A percentile compares a stretch with the other conserved stretches of the same genome.
Conservation (phyloP, 2,113 vertebrate species). For the Zosterops borbonicus region DNA sequence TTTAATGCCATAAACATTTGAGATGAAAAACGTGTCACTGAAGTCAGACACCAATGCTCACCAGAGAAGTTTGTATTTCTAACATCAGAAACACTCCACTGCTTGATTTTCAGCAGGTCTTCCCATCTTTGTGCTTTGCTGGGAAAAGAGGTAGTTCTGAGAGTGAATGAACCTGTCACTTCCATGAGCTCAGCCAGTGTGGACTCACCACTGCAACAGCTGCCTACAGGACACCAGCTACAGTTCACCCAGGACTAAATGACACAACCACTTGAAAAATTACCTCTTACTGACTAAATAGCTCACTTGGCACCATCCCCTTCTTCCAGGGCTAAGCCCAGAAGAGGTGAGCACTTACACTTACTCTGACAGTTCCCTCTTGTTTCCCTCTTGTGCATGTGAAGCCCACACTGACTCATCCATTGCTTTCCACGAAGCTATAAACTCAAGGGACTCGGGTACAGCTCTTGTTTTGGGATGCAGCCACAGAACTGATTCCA, state of each 20-base stretch:
- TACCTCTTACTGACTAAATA: neutral
- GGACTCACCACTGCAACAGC: neutral
- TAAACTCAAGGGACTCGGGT: neutral
- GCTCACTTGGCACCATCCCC: neutral
- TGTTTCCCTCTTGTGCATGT: accelerated
- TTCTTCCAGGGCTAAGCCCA: neutral
- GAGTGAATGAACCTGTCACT: constrained; percentile 3
- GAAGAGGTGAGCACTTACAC: neutral
- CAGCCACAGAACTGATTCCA: neutral
- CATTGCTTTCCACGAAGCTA: neutral
- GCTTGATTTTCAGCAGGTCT: constrained; percentile 33
- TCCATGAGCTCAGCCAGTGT: neutral
- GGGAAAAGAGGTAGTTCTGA: constrained; percentile 73
- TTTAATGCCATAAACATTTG: neutral
- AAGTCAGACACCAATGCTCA: constrained; percentile 32
- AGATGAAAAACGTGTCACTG: neutral
- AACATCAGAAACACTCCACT: constrained; percentile 29
- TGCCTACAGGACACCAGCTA: neutral
- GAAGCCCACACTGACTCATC: neutral
- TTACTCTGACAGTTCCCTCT: neutral
- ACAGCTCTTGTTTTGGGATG: neutral
- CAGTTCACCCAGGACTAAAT: neutral
- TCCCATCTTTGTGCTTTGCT: constrained; percentile 71
- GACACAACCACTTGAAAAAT: neutral
- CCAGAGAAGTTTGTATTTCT: constrained; percentile 27